A percentile compares a stretch with the other conserved stretches of the same genome.
phyloP scores from a whole-genome alignment of 2,113 vertebrate species.

The Bambusicola thoracicus region DNA sequence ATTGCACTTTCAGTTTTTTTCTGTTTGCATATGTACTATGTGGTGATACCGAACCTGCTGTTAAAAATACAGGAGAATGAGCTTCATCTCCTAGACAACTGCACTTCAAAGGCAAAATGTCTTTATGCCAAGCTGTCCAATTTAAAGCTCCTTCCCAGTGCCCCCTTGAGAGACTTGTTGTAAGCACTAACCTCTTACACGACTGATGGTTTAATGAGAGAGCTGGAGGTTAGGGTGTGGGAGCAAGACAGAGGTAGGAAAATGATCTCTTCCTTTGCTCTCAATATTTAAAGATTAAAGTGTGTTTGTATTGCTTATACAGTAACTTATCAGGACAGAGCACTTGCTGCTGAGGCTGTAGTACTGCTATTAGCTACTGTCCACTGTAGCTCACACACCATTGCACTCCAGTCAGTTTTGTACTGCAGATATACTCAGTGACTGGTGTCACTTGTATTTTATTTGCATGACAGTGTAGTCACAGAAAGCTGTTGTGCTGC shows the following conservation, averaged over 20 bases:
- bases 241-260: neutral
- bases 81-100: neutral
- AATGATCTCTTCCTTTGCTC: neutral
- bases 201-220: neutral
- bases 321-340: neutral
- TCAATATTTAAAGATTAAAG: neutral
- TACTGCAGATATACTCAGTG: neutral
- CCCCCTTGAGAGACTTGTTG: neutral
- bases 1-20: neutral
- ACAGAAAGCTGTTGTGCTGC: neutral
- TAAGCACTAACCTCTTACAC: neutral
- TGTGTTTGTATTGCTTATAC: neutral
- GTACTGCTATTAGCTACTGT: neutral
- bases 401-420: neutral
- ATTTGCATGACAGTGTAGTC: accelerated
- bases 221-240: neutral
- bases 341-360: neutral
- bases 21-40: neutral
- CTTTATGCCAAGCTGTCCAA: neutral
- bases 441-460: neutral
- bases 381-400: neutral
- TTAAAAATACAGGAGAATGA: neutral
- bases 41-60: neutral
- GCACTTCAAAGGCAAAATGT: neutral
- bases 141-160: neutral